phyloP scores from a whole-genome alignment of 2,113 vertebrate species.

The Galbula dea region DNA sequence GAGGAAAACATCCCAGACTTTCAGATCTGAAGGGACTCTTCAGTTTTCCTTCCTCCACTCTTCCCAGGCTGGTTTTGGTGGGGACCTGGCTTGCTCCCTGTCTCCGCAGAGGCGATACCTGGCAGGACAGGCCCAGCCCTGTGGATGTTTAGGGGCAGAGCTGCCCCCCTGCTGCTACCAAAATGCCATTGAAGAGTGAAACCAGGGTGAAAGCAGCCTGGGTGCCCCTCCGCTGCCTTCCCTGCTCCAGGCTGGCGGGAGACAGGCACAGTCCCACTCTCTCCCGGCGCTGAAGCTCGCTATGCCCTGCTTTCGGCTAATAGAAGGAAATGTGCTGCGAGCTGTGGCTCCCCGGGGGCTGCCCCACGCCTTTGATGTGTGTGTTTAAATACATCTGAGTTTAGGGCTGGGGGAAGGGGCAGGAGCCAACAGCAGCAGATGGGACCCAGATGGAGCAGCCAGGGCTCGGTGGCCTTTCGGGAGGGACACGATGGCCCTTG shows the following conservation, averaged over 20 bases:
- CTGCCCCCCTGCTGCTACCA: fast-evolving
- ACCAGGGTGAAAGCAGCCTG: neutral
- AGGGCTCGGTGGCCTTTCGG: neutral
- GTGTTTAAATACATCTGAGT: slow-evolving; percentile 59
- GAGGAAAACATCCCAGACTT: too few species aligned
- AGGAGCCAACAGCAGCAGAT: slow-evolving; percentile 55
- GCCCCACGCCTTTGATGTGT: slow-evolving; percentile 58
- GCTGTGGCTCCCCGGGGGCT: neutral
- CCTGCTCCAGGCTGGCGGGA: neutral
- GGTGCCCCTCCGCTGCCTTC: neutral
- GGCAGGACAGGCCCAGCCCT: fast-evolving
- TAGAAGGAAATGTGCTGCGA: slow-evolving; percentile 41
- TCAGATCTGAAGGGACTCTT: neutral
- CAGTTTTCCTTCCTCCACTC: neutral
- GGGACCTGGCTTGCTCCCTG: neutral
- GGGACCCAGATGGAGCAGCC: slow-evolving; percentile 60
- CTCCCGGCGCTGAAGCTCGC: neutral
- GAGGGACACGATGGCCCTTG: neutral
- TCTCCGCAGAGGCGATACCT: neutral
- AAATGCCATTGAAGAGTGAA: neutral
- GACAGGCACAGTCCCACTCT: neutral
- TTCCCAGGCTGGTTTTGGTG: fast-evolving
- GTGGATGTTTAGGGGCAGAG: neutral
- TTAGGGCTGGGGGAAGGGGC: slow-evolving; percentile 39
- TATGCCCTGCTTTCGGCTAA: neutral